These are phyloP conservation scores for Cheiracanthium punctorium DNA, from an alignment of 2,888 invertebrate species.

Conservation along the genomic window DNA sequence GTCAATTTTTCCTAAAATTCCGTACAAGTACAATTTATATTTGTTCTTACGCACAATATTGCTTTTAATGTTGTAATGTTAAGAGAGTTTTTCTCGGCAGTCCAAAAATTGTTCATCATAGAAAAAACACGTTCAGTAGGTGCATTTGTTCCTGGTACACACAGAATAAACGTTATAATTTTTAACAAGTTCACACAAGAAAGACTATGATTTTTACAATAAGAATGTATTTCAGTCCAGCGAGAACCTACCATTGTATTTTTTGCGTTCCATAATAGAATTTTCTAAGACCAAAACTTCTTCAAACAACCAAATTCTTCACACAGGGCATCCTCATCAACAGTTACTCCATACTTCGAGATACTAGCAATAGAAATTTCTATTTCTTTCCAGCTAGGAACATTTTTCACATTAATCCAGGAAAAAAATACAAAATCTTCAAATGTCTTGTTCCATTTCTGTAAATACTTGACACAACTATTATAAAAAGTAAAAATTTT, in stretches of 20 bases:
- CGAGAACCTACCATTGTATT: not conserved
- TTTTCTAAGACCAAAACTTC: not conserved
- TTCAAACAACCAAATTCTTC: not conserved
- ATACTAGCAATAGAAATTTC: not conserved
- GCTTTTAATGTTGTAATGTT: not conserved
- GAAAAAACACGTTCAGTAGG: not conserved
- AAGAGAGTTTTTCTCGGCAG: not conserved
- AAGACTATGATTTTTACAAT: not conserved
- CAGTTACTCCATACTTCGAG: not conserved
- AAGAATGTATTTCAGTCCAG: not conserved
- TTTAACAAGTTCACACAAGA: not conserved
- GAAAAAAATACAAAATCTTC: not conserved
- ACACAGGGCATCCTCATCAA: not conserved
- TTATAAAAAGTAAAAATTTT: not conserved
- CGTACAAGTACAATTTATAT: not conserved
- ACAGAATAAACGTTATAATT: not conserved
- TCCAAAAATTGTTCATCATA: not conserved
- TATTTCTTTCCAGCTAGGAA: not conserved
- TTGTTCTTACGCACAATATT: not conserved
- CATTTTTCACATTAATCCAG: not conserved
- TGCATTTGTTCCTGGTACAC: constrained; percentile 9
- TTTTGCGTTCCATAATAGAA: not conserved
- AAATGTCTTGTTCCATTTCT: not conserved
- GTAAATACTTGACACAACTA: not conserved
- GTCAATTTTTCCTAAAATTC: not conserved